Percentiles rank a stretch among this genome's conserved stretches.
phyloP scores from a whole-genome alignment of 2,113 vertebrate species.

The Andinoacara biseriatus region DNA sequence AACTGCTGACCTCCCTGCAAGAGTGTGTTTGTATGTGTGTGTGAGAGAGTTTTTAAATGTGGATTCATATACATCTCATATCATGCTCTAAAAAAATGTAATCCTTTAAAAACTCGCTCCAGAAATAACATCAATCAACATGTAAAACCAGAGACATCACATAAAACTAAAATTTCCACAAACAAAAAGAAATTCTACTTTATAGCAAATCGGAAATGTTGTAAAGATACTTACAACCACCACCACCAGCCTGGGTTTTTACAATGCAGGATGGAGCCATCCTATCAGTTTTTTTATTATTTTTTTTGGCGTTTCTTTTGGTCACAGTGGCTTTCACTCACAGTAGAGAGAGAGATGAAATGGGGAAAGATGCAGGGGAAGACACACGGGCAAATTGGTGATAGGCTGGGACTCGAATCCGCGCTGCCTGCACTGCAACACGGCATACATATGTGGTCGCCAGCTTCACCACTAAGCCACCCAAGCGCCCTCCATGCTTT shows the following conservation, averaged over 20 bases:
- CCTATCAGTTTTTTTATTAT: not conserved
- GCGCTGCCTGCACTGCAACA: too few relatives aligned
- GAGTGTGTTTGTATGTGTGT: not conserved
- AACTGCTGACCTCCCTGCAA: slow-evolving; percentile 29
- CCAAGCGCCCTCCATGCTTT: not conserved
- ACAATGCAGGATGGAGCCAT: not conserved
- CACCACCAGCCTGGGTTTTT: too few relatives aligned
- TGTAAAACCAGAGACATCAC: slow-evolving; percentile 18
- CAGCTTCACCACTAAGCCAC: too few relatives aligned
- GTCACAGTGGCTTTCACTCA: too few relatives aligned
- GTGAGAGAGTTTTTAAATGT: slow-evolving; percentile 12
- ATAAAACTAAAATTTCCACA: slow-evolving; percentile 1
- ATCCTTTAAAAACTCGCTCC: not conserved
- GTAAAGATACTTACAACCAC: not conserved
- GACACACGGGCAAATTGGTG: too few relatives aligned
- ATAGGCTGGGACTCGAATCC: too few relatives aligned
- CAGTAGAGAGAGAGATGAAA: too few relatives aligned
- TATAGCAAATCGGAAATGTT: not conserved
- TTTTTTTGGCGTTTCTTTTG: too few relatives aligned
- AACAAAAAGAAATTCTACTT: slow-evolving; percentile 26
- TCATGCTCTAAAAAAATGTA: slow-evolving; percentile 19
- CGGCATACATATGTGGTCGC: too few relatives aligned
- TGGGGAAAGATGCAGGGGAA: too few relatives aligned
- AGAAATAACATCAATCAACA: slow-evolving; percentile 13
- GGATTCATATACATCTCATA: slow-evolving; percentile 18